phyloP scores from a whole-genome alignment of 1,140 invertebrate species.

The Metopolophium dirhodum region DNA sequence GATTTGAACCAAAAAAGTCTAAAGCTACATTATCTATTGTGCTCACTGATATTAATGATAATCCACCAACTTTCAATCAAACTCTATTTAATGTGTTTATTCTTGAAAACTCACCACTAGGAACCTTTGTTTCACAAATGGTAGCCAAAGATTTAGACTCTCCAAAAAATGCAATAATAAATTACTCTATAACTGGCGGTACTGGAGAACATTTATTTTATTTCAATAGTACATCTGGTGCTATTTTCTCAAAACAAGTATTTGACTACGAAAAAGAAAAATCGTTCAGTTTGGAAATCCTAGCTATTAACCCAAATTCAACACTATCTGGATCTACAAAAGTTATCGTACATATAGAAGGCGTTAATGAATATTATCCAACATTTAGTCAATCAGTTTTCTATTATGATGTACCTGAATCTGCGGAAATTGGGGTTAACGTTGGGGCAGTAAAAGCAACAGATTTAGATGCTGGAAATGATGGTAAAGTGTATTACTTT shows the following conservation, averaged over 20 bases:
- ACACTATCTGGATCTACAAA: conserved; percentile 77
- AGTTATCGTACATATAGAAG: conserved; percentile 80
- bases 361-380: conserved; percentile 92
- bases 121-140: conserved; percentile 78
- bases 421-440: conserved; percentile 82
- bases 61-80: conserved; percentile 83
- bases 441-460: conserved; percentile 88
- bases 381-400: conserved; percentile 91
- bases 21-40: conserved; percentile 83
- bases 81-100: conserved; percentile 78
- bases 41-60: conserved; percentile 91
- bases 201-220: conserved; percentile 78
- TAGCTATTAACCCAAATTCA: conserved; percentile 88
- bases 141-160: conserved; percentile 88
- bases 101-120: conserved; percentile 80
- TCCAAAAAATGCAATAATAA: conserved; percentile 85
- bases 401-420: conserved; percentile 92
- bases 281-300: conserved; percentile 78
- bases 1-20: conserved; percentile 77
- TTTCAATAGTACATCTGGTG: conserved; percentile 78
- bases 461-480: conserved; percentile 89
- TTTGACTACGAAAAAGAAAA: conserved; percentile 91
- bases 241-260: conserved; percentile 75
- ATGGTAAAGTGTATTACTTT: conserved; percentile 90
- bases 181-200: conserved; percentile 83